Conservation (phyloP, 2,113 vertebrate genomes). For the Hirundichthys speculiger region DNA sequence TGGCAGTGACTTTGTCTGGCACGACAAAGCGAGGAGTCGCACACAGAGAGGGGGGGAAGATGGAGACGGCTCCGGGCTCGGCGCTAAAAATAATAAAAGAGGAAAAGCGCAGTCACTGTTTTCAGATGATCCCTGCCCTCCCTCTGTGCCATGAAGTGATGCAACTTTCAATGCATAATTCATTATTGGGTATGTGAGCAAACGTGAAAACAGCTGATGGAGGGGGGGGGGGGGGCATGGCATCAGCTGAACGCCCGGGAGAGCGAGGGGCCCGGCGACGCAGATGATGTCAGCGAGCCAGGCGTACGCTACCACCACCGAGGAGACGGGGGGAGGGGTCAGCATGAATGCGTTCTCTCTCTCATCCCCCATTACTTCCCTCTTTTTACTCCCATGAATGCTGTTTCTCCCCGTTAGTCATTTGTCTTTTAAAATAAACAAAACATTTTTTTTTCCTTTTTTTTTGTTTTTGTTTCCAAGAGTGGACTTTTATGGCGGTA, state of each 20-base stretch:
- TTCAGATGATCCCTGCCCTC: background rate
- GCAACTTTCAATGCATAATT: background rate
- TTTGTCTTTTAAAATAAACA: background rate
- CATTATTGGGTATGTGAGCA: background rate
- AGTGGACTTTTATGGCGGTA: too few relatives aligned
- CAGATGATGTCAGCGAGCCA: conserved; percentile 67
- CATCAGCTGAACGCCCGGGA: conserved; percentile 41
- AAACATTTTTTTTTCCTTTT: too few relatives aligned
- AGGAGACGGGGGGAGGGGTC: conserved; percentile 57
- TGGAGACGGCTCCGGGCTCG: background rate
- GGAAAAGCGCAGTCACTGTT: background rate
- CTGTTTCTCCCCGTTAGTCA: conserved; percentile 2
- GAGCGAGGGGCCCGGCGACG: conserved; percentile 10
- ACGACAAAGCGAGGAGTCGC: background rate
- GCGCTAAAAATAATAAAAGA: conserved; percentile 25
- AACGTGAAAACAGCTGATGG: conserved; percentile 25
- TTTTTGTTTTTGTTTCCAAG: too few relatives aligned
- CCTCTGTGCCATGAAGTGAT: background rate
- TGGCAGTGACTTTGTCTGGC: background rate
- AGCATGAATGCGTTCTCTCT: conserved; percentile 20
- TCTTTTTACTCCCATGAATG: background rate
- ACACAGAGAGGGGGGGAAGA: background rate
- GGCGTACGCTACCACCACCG: conserved; percentile 58
- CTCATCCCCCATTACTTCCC: conserved; percentile 35
- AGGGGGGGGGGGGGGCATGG: background rate